These are phyloP conservation scores for Sturmia bella DNA, from an alignment of 2,888 invertebrate genomes.

Conservation along the genomic window DNA sequence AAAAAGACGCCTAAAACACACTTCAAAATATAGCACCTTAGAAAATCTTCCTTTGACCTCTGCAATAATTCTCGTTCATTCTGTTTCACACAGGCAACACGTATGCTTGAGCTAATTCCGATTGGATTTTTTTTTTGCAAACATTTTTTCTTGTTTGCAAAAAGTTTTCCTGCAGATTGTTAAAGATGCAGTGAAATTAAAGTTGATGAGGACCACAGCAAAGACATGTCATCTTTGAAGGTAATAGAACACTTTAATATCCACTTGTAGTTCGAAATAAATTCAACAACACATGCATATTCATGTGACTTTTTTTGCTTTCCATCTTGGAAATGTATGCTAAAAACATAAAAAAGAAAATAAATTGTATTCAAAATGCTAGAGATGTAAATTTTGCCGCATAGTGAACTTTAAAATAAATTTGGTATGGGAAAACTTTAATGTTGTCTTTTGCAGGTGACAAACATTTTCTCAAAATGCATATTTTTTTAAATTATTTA, in stretches of 20 bases:
- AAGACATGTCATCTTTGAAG: conserved; percentile 22
- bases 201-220: conserved; percentile 26
- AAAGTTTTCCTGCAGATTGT: conserved; percentile 32
- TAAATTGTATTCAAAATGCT: conserved; percentile 20
- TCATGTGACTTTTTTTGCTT: too few species aligned
- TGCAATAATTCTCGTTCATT: background rate
- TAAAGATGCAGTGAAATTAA: conserved; percentile 30
- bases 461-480: too few species aligned
- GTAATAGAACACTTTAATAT: conserved; percentile 49
- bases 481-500: too few species aligned
- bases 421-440: conserved; percentile 7
- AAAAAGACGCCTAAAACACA: background rate
- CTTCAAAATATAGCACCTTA: background rate
- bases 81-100: conserved; percentile 3
- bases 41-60: background rate
- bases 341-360: too few species aligned
- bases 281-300: conserved; percentile 5
- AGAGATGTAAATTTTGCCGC: conserved; percentile 14
- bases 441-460: background rate
- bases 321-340: too few species aligned
- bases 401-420: conserved; percentile 26
- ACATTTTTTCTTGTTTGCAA: background rate
- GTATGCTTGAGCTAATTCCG: conserved; percentile 22
- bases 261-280: conserved; percentile 10
- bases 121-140: conserved; percentile 6